Base-by-base conservation (phyloP, 2,797 vertebrate species). In the Hippocampus kuda region DNA sequence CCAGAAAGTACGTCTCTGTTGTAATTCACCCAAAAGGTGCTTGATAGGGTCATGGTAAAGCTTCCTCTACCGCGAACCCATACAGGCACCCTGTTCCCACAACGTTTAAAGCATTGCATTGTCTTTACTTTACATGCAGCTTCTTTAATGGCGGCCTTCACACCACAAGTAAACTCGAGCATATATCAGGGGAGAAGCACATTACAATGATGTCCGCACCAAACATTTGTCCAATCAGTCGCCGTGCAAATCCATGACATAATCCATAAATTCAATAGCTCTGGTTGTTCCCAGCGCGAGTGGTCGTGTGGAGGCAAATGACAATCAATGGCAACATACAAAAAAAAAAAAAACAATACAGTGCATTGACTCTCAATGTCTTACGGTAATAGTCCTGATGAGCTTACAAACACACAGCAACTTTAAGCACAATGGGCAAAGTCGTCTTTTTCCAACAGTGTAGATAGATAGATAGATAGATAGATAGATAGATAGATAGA, bases 281-380 rank as follows among this genome's bases (percentile, higher is more conserved):
- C 68, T 73, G 65, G 9, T 66, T 60, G 59, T 6, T 67, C 67
- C 26, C 67, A 67, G 81, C 76, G 77, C 71, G 72, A 53, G 49
- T 24, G 80, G 71, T 34, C 5, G 34, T 34, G 72, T 80, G 83
- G 77, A 75, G 81, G 72, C 86, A 90, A 92, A 89, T 81, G 86
- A 90, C 86, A 92, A 90, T 92, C 87, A 72, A 89, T 91, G 83
- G 77, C 72, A 72, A 68, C 65, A 73, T 82, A 74, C 85, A 89
- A 89, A 49, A 34, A 34, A 85, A 81, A 34, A 38, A 38, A 38
- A 38, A 79, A 73, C 72, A 79, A 83, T 75, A 79, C 59, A 18
- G 71, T 48, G 46, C 73, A 88, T 90, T 84, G 89, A 91, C 89
- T 86, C 81, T 71, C 79, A 69, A 73, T 73, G 81, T 81, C 77